These are phyloP conservation scores for Tiaroga cobitis DNA, from an alignment of 2,797 vertebrate genomes.

Conservation along the genomic window DNA sequence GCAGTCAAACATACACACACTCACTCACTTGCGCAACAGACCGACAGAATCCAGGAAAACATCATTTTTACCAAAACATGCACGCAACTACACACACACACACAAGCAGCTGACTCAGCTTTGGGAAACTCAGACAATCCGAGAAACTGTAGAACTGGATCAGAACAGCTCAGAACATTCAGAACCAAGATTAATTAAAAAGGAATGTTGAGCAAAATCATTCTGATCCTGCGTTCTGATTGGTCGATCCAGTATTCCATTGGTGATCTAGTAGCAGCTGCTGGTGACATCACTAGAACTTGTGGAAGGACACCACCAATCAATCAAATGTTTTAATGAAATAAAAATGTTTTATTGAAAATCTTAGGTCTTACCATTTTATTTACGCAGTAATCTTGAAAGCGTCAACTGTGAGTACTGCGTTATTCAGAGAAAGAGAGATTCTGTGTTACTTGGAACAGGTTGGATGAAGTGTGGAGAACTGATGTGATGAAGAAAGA, in stretches of 20 bases:
- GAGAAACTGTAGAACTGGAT: conserved; percentile 10
- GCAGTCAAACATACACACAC: conserved; percentile 41
- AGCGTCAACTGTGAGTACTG: neutral
- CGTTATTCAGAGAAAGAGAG: conserved; percentile 2
- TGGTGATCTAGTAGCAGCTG: neutral
- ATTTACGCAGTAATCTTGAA: neutral
- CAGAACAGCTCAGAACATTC: conserved; percentile 1
- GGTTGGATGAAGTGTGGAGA: conserved; percentile 32
- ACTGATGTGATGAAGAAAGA: conserved; percentile 44
- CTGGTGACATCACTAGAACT: neutral
- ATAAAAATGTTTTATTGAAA: neutral
- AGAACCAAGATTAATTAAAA: neutral
- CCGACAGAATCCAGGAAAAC: conserved; percentile 49
- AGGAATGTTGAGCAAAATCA: neutral
- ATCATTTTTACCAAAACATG: conserved; percentile 27
- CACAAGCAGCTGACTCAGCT: conserved; percentile 59
- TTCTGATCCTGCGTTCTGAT: neutral
- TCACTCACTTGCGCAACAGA: conserved; percentile 51
- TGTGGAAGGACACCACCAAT: neutral
- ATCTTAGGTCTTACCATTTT: neutral
- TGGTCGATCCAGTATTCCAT: neutral
- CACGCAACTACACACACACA: conserved; percentile 36
- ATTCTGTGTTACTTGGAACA: conserved; percentile 19
- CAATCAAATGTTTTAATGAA: neutral
- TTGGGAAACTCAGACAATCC: conserved; percentile 22